Conservation (phyloP, 1,140 invertebrate species). For the Araneus ventricosus region DNA sequence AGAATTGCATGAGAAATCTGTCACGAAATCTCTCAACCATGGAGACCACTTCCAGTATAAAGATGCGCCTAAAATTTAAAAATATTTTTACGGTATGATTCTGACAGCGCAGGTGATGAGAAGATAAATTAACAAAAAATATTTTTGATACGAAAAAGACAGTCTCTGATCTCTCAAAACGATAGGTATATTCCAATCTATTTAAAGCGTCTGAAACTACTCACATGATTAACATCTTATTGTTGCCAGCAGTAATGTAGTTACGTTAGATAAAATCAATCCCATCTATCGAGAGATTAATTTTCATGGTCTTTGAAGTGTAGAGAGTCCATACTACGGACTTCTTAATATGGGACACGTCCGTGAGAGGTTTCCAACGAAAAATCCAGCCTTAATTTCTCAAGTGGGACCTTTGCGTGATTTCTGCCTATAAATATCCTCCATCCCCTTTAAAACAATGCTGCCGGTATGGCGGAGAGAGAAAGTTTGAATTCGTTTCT, state of each 20-base stretch:
- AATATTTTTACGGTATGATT: too few species aligned
- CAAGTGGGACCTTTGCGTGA: conserved; percentile 60
- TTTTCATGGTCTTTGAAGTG: conserved; percentile 10
- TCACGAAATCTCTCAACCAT: too few species aligned
- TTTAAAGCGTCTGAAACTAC: background rate
- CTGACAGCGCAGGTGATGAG: too few species aligned
- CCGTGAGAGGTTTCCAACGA: background rate
- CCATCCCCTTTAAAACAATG: conserved; percentile 60
- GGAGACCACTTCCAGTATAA: too few species aligned
- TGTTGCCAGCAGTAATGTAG: background rate
- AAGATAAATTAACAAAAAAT: too few species aligned
- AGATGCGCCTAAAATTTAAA: too few species aligned
- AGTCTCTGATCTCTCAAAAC: too few species aligned
- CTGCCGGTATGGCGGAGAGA: background rate
- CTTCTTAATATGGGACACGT: background rate
- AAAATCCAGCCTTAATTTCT: conserved; percentile 28
- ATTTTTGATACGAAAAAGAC: too few species aligned
- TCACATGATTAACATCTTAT: background rate
- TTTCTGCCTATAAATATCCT: conserved; percentile 64
- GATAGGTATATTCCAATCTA: background rate
- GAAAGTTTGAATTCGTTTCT: conserved; percentile 14
- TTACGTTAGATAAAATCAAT: background rate
- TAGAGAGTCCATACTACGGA: background rate
- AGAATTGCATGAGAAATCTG: too few species aligned
- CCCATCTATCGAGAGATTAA: background rate